Percentiles rank a stretch among this genome's conserved stretches.
Conservation (phyloP, 2,797 vertebrate genomes). For the Enteromius afrohamiltoni region DNA sequence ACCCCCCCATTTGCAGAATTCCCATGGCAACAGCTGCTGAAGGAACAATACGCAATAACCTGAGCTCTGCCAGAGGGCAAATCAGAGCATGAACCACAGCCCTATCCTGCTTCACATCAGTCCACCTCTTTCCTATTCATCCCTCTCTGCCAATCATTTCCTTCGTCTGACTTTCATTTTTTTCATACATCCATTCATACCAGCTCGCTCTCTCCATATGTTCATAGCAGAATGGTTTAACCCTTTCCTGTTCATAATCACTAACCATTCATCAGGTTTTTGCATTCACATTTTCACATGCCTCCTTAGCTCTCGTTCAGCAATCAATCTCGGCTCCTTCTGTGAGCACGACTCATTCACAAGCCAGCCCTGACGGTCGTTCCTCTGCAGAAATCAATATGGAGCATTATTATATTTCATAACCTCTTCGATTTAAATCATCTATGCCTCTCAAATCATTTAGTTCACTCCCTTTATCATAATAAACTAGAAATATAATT, state of each 20-base stretch:
- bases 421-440: neutral
- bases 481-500: slow-evolving; percentile 4
- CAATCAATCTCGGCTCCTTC: neutral
- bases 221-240: slow-evolving; percentile 7
- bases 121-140: slow-evolving; percentile 28
- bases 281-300: neutral
- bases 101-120: slow-evolving; percentile 3
- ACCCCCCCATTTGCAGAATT: slow-evolving; percentile 71
- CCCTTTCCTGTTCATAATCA: slow-evolving; percentile 13
- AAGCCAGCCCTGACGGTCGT: neutral
- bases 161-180: neutral
- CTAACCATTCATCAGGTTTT: neutral
- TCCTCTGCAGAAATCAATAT: slow-evolving; percentile 27
- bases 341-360: neutral
- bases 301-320: slow-evolving; percentile 6
- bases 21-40: slow-evolving; percentile 90
- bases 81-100: slow-evolving; percentile 37
- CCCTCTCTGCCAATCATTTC: slow-evolving; percentile 29
- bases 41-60: slow-evolving; percentile 82
- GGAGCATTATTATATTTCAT: slow-evolving; percentile 8
- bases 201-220: neutral
- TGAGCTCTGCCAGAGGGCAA: slow-evolving; percentile 76
- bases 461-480: slow-evolving; percentile 1
- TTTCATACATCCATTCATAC: slow-evolving; percentile 22
- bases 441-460: slow-evolving; percentile 4